Percentiles rank a stretch among this genome's conserved stretches.
Conservation (phyloP, 2,888 invertebrate genomes). For the Mantis religiosa region DNA sequence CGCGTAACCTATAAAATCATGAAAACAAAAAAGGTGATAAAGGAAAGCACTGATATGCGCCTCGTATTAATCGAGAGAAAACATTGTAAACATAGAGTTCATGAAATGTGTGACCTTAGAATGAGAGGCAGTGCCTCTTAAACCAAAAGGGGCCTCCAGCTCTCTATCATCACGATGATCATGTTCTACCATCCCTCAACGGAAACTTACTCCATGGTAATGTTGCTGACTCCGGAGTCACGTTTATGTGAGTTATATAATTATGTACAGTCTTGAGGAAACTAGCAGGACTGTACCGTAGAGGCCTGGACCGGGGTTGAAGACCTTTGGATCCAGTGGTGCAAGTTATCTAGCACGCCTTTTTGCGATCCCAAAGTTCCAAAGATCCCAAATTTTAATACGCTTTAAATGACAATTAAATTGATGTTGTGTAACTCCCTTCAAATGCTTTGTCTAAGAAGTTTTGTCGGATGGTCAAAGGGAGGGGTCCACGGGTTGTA, state of each 20-base stretch:
- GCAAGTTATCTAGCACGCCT: neutral
- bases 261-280: neutral
- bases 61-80: too few species aligned
- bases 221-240: neutral
- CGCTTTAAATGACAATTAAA: too few species aligned
- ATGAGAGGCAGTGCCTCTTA: neutral
- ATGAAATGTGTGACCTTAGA: neutral
- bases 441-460: too few species aligned
- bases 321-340: neutral
- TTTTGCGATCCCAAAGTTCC: too few species aligned
- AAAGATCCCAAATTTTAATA: too few species aligned
- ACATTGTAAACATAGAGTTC: too few species aligned
- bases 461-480: too few species aligned
- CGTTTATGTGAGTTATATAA: neutral
- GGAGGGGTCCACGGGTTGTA: too few species aligned
- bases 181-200: neutral
- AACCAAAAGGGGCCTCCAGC: neutral
- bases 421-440: too few species aligned
- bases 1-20: too few species aligned
- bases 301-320: neutral
- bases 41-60: too few species aligned
- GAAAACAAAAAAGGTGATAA: too few species aligned
- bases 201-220: neutral
- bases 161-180: neutral
- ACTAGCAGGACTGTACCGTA: neutral